Conservation (phyloP, 1,140 invertebrate genomes). For the Dysdera silvatica region DNA sequence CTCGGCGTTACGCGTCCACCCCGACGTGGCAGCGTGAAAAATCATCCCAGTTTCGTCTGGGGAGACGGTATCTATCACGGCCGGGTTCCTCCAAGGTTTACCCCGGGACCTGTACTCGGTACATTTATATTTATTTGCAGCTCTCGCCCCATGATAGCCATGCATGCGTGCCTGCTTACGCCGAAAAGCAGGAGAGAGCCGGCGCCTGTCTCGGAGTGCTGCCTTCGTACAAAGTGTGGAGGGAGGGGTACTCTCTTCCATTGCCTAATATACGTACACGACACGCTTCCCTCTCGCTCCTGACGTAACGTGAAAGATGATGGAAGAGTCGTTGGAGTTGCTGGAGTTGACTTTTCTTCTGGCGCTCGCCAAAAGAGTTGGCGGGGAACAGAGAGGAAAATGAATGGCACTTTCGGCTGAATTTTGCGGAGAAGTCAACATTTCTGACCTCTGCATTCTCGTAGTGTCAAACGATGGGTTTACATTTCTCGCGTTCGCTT, state of each 20-base stretch:
- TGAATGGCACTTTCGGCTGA: constrained; percentile 27
- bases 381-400: no score
- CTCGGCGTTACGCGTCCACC: constrained; percentile 17
- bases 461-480: constrained; percentile 29
- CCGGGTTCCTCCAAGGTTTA: constrained; percentile 23
- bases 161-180: constrained; percentile 5
- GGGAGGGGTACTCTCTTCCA: no score
- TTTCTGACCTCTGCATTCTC: no score
- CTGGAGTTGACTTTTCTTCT: no score
- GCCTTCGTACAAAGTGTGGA: no score
- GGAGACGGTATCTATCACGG: constrained; percentile 28
- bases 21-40: constrained; percentile 29
- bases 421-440: constrained; percentile 27
- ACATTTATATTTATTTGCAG: constrained; percentile 31
- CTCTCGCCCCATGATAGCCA: constrained; percentile 26
- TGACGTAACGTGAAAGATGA: no score
- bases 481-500: constrained; percentile 29
- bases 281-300: no score
- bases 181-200: no score
- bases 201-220: no score
- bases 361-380: no score
- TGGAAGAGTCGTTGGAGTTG: no score
- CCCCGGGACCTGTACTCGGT: constrained; percentile 23
- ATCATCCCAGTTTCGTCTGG: constrained; percentile 30
- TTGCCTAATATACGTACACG: no score